Conservation (phyloP, 2,113 vertebrate species). For the Archocentrus centrarchus region DNA sequence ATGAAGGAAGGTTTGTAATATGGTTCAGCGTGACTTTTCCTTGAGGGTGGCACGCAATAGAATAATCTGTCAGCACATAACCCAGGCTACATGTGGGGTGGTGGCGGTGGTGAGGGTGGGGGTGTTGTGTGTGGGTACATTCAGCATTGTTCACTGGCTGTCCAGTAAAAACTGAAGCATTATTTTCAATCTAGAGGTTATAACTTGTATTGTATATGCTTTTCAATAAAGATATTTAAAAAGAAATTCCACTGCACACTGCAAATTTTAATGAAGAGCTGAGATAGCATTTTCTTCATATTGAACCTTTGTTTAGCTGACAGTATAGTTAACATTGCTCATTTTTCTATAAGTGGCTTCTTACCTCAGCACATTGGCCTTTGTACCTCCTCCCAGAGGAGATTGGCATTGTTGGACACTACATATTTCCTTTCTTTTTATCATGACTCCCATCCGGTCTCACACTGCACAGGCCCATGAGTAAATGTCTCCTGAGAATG, state of each 20-base stretch:
- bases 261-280: neutral
- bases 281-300: neutral
- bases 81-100: neutral
- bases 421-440: slow-evolving; percentile 68
- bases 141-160: neutral
- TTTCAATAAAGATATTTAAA: neutral
- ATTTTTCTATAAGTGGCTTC: slow-evolving; percentile 10
- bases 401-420: slow-evolving; percentile 53
- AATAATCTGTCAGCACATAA: neutral
- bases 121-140: neutral
- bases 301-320: neutral
- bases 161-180: neutral
- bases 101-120: no score
- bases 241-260: neutral
- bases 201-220: neutral
- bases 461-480: slow-evolving; percentile 45
- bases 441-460: slow-evolving; percentile 61
- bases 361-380: slow-evolving; percentile 45
- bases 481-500: slow-evolving; percentile 22
- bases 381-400: slow-evolving; percentile 32
- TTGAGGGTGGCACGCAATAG: slow-evolving; percentile 1
- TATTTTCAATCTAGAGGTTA: neutral
- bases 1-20: neutral
- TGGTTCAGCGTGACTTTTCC: neutral
- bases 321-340: neutral